Evolutionary conservation across 1,140 invertebrate genomes (phyloP).

Genomic region (Yoshiicerus persimilis): DNA sequence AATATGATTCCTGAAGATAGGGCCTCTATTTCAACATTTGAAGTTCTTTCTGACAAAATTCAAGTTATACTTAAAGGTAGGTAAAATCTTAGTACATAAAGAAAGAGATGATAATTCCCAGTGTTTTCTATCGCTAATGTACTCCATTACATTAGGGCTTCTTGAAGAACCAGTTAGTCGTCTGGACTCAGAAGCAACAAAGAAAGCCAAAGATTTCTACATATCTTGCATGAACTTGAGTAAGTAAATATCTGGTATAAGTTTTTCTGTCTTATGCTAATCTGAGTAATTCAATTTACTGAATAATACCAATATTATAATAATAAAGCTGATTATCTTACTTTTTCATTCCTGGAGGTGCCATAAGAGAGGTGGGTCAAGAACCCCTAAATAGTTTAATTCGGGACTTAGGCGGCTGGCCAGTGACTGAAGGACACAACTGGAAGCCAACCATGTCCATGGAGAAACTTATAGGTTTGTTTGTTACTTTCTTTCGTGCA

Average conservation of each 20-base stretch:
- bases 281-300: too few relatives aligned
- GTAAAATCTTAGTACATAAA: background rate
- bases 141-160: slow-evolving; percentile 56
- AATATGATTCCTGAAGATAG: slow-evolving; percentile 87
- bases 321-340: background rate
- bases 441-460: slow-evolving; percentile 63
- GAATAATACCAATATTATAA: too few relatives aligned
- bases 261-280: too few relatives aligned
- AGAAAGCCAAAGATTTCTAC: slow-evolving; percentile 82
- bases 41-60: slow-evolving; percentile 81
- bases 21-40: slow-evolving; percentile 84
- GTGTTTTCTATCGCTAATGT: slow-evolving; percentile 31
- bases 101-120: background rate
- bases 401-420: slow-evolving; percentile 72
- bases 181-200: slow-evolving; percentile 70
- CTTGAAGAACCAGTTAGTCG: slow-evolving; percentile 68
- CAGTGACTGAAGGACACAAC: slow-evolving; percentile 63
- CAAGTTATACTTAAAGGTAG: slow-evolving; percentile 77
- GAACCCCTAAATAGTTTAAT: slow-evolving; percentile 64
- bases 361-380: slow-evolving; percentile 69
- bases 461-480: slow-evolving; percentile 62
- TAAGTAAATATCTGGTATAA: slow-evolving; percentile 61
- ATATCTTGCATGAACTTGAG: slow-evolving; percentile 83
- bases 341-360: slow-evolving; percentile 40
- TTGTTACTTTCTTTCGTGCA: background rate